Base-by-base conservation (phyloP, 1,140 invertebrate genomes). In the Monochamus saltuarius region DNA sequence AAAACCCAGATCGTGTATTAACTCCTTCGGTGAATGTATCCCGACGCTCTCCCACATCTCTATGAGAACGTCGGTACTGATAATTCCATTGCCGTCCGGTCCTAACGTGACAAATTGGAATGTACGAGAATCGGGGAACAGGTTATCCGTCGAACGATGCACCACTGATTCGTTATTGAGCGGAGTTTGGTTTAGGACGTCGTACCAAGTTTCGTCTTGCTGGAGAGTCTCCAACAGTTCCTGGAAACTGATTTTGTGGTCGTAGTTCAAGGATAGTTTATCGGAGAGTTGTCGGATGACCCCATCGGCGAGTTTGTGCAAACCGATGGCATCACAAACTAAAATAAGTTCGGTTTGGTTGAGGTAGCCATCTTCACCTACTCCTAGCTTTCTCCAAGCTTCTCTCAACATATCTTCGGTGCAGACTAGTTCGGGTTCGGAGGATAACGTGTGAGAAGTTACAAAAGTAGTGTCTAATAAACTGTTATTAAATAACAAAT, bases 31-130 rank as follows among this genome's bases (percentile, higher is more conserved):
- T 36, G 87, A 83, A 13, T 79, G 75, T 45, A 92, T 82, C 14
- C 86, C 86, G 22, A 87, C 83, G 47, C 81, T 76, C 71, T 90
- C 88, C 87, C 89, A 92, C 54, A 87, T 79, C 63, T 91, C 88
- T 14, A 87, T 77, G 29, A 91, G 80, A 17, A 77, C 74, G 39
- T 85, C 81, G 10, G 75, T 62, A 47, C 62, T 71, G 0, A 77
- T 69, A 35, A 71, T 60, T 4, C 75, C 75, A 36, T 75, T 73
- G 3, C 74, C 75, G 52, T 76, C 71, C 11, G 75, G 73, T 17
- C 74, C 74, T 14, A 76, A 59, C 17, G 70, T 74, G 8, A 75
- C 68, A 51, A 69, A 68, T 19, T 73, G 72, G 51, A 76, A 64
- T 40, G 69, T 67, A 57, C 66, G 70, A n/a, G 67, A 68, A 56